Evolutionary conservation across 1,140 invertebrate genomes (phyloP).

Genomic region (Drosophila athabasca): DNA sequence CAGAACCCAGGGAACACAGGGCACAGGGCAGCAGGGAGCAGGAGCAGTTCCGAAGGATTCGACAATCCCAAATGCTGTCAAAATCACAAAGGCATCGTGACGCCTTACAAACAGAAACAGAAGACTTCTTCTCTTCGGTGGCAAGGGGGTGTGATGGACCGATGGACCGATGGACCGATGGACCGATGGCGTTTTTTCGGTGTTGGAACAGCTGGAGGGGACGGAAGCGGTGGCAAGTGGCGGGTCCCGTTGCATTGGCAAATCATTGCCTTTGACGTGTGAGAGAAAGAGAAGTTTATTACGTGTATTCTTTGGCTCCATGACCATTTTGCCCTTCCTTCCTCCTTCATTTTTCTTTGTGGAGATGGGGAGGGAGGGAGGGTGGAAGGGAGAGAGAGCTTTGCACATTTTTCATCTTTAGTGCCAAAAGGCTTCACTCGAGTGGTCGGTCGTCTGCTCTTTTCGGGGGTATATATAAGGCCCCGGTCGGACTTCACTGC

Average conservation of each 20-base stretch:
- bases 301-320: conserved; percentile 31
- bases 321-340: conserved; percentile 9
- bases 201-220: too few species aligned
- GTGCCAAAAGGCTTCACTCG: conserved; percentile 45
- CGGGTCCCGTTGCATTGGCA: conserved; percentile 25
- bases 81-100: conserved; percentile 60
- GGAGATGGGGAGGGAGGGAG: neutral
- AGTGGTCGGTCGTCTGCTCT: conserved; percentile 17
- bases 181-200: neutral
- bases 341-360: conserved; percentile 1
- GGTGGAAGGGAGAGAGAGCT: neutral
- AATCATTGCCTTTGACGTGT: conserved; percentile 57
- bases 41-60: too few species aligned
- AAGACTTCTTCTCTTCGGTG: conserved; percentile 1
- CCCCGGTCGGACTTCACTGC: conserved; percentile 2
- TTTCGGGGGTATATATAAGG: conserved; percentile 53
- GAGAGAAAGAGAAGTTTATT: conserved; percentile 44
- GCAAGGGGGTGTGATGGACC: too few species aligned
- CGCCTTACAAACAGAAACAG: conserved; percentile 31
- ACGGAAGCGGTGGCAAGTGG: neutral
- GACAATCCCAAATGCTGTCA: conserved; percentile 48
- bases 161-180: too few species aligned
- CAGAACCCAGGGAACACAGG: conserved; percentile 14
- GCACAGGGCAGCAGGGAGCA: neutral
- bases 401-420: conserved; percentile 45